Base-by-base conservation (phyloP, 2,888 invertebrate species). In the Pammene fasciana region DNA sequence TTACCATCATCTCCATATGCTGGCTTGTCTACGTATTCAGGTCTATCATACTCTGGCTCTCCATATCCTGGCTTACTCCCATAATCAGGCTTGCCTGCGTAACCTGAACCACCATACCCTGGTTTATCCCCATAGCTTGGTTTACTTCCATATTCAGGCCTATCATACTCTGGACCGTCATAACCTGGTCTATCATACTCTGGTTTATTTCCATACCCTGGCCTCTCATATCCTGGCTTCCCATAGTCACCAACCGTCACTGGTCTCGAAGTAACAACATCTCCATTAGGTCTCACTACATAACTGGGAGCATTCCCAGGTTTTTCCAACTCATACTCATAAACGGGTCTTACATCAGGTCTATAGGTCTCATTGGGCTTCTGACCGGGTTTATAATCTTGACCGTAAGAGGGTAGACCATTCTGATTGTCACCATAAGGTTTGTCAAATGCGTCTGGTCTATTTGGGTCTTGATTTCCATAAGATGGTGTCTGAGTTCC, bases 201-300 rank as follows among this genome's bases (percentile, higher is more conserved):
- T 18, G 38, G 48, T 38, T 5, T 50, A 0, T 14, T 50, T 5
- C 50, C 54, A 52, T 64, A 82, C 0, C 74, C 80, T 1, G 81
- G 79, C 41, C 77, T 74, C 5, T 38, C 59, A 43, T 57, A 59
- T n/a, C 36, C 52, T n/a, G 62, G 62, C n/a, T 75, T 78, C 13
- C 82, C 84, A 60, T 84, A 88, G 48, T 87, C 88, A 0, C 86
- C 83, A 16, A 92, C 79, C 0, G 84, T 76, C 43, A 92, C 84
- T 0, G 92, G 92, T 14, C 79, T 81, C 0, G 92, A 89, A 0
- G 92, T 90, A 6, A 92, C 80, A 5, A 89, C 77, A 14, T 87
- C 83, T 0, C 89, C 90, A 0, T 82, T 80, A 0, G 89, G 89
- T 14, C 82, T 78, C 0, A 82, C 78, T 10, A 86, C 82, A 68